phyloP scores from a whole-genome alignment of 2,888 invertebrate species.

The Mesoligia furuncula region DNA sequence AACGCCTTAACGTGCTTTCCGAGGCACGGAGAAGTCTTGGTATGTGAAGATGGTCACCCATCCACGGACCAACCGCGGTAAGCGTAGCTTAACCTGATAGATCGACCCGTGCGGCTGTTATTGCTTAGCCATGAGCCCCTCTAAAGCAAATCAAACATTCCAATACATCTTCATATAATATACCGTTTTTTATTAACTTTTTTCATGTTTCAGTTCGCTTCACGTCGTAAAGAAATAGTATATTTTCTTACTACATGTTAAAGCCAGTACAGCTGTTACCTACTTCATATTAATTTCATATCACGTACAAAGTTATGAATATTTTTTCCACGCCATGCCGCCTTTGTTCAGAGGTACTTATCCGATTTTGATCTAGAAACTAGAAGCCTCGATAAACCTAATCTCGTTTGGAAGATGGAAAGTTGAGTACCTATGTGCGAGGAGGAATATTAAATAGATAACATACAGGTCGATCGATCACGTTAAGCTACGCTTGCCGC shows the following conservation, averaged over 20 bases:
- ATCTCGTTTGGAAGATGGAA: slow-evolving; percentile 1
- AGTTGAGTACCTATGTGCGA: neutral
- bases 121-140: too few species aligned
- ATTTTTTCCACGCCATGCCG: slow-evolving; percentile 63
- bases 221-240: slow-evolving; percentile 17
- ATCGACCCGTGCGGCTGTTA: too few species aligned
- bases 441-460: neutral
- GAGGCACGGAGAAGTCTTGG: too few species aligned
- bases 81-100: too few species aligned
- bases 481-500: too few species aligned
- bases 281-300: slow-evolving; percentile 71
- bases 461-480: too few species aligned
- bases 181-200: slow-evolving; percentile 17
- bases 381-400: slow-evolving; percentile 10
- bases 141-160: neutral
- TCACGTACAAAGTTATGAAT: slow-evolving; percentile 75
- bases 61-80: too few species aligned
- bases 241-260: slow-evolving; percentile 35
- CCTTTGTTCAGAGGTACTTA: slow-evolving; percentile 61
- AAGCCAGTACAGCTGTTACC: slow-evolving; percentile 31
- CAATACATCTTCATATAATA: slow-evolving; percentile 28
- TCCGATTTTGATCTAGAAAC: slow-evolving; percentile 31
- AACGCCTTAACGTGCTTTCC: too few species aligned
- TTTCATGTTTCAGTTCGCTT: neutral
- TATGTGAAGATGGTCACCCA: too few species aligned